These are phyloP conservation scores for Synanthedon andrenaeformis DNA, from an alignment of 2,888 invertebrate genomes.

Conservation along the genomic window DNA sequence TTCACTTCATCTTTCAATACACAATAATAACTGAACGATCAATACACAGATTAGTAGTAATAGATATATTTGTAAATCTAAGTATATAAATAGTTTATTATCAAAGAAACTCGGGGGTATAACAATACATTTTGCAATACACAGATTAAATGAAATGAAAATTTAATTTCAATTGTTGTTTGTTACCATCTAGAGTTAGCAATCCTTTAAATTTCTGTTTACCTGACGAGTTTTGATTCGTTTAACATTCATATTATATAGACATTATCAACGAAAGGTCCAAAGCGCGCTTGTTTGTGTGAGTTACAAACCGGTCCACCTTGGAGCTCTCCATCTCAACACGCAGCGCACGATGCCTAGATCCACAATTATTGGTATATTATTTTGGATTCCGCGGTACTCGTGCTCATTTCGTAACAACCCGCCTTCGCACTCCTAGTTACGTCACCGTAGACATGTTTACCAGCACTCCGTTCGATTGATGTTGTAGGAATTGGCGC, in stretches of 20 bases:
- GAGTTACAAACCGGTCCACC: conserved; percentile 36
- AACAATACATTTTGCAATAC: too few relatives aligned
- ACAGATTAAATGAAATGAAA: too few relatives aligned
- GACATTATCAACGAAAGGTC: not conserved
- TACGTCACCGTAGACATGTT: conserved; percentile 54
- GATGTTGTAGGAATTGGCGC: conserved; percentile 45
- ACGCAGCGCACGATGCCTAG: conserved; percentile 23
- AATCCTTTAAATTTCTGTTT: too few relatives aligned
- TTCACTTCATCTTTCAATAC: conserved; percentile 1
- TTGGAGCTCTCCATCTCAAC: conserved; percentile 38
- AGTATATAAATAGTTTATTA: not conserved
- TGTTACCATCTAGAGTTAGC: too few relatives aligned
- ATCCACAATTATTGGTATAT: conserved; percentile 35
- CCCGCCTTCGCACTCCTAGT: conserved; percentile 27
- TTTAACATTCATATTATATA: too few relatives aligned
- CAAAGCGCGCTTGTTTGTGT: not conserved
- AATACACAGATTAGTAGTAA: not conserved
- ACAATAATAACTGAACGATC: conserved; percentile 4
- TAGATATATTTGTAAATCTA: not conserved
- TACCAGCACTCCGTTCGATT: conserved; percentile 40
- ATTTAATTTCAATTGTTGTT: too few relatives aligned
- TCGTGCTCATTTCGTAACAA: conserved; percentile 46
- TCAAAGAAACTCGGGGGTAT: too few relatives aligned
- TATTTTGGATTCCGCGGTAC: conserved; percentile 36
- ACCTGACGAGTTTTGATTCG: too few relatives aligned